Base-by-base conservation (phyloP, 2,797 vertebrate species). In the Mareca penelope region DNA sequence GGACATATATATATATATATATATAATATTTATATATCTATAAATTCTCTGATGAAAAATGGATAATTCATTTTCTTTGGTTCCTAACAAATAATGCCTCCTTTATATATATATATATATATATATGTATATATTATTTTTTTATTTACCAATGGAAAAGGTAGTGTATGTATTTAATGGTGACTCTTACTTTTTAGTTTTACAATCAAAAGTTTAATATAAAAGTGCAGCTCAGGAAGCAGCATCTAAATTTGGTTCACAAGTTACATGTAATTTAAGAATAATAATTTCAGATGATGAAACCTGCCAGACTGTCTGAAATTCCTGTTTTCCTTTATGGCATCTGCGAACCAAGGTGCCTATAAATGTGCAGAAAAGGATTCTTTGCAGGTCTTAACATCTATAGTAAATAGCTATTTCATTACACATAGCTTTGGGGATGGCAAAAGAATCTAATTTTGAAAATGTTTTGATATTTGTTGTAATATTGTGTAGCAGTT, bases 201-300 rank as follows among this genome's bases (percentile, higher is more conserved):
- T 31, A 68, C 15, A 76, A 59, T 37, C 16, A 67, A 28, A 59
- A 53, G 14, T 90, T 89, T 81, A 33, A 93, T 80, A 89, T 76
- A 85, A 93, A 88, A 83, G 10, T 8, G 7, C n/a, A 59, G 21
- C 88, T 95, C 61, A 93, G 55, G 84, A 90, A 89, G 35, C 35
- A 80, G 50, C 19, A 70, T 78, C 23, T 46, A 85, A 92, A 93
- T 94, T 92, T 73, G 17, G 7, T 8, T 80, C 80, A 93, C 28
- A 83, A 87, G 31, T 80, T 91, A 37, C 24, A 67, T 35, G 42
- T 88, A 48, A 82, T 48, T 50, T 60, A 67, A 88, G 40, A 68
- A 57, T 42, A 56, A 59, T 65, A 40, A 42, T 8, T 29, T 46
- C 42, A 60, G 48, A 77, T 67, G 33, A 81, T 80, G 70, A 84